Evolutionary conservation across 1,140 invertebrate genomes (phyloP).

Genomic region (Wasmannia auropunctata): DNA sequence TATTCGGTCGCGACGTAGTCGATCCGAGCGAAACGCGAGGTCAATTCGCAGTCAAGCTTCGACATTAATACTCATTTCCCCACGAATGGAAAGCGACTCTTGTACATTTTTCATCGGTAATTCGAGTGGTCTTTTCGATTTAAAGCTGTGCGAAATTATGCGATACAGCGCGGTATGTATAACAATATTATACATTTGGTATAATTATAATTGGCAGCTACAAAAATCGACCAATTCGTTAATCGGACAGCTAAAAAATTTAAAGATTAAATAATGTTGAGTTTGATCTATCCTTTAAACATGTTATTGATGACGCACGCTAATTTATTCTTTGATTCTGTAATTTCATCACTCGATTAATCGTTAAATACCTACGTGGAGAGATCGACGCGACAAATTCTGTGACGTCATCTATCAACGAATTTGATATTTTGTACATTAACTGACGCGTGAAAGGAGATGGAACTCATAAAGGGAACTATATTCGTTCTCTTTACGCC

Average conservation of each 20-base stretch:
- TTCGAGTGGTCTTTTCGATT: background rate
- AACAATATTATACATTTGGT: background rate
- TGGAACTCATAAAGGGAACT: background rate
- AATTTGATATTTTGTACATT: background rate
- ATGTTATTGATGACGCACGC: background rate
- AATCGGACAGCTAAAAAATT: background rate
- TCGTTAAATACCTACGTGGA: background rate
- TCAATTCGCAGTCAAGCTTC: constrained; percentile 39
- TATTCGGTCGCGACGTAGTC: constrained; percentile 53
- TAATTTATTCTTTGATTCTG: background rate
- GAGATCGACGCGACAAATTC: background rate
- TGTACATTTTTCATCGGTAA: background rate
- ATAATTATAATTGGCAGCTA: constrained; percentile 37
- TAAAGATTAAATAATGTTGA: background rate
- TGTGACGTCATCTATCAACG: background rate
- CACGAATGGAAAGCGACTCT: background rate
- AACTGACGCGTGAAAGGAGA: background rate
- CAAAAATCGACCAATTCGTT: background rate
- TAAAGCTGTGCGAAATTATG: background rate
- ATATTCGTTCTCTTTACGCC: background rate
- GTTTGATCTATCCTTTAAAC: constrained; percentile 39
- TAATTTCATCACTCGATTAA: background rate
- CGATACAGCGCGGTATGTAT: background rate
- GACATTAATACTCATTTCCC: constrained; percentile 39
- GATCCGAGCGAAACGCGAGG: constrained; percentile 30